Evolutionary conservation across 2,113 vertebrate species (phyloP).

Genomic region (Mesitornis unicolor): DNA sequence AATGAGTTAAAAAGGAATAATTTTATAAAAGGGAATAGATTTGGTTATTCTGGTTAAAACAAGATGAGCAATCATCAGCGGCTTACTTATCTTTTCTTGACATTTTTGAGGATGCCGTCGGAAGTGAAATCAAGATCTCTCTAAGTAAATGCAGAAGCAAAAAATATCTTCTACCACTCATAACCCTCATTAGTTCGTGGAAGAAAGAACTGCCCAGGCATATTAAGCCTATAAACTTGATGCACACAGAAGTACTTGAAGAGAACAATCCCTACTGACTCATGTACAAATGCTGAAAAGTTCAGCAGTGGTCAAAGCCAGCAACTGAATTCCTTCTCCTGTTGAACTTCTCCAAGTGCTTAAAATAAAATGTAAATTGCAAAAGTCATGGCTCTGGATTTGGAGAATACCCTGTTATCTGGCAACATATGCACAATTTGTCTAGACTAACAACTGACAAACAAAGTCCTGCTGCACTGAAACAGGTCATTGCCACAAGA

Average conservation of each 20-base stretch:
- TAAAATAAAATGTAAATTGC: background rate
- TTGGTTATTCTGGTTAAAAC: background rate
- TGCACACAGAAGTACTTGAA: fast-evolving
- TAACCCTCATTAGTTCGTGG: background rate
- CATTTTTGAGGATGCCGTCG: background rate
- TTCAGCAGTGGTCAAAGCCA: background rate
- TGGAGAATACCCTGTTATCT: background rate
- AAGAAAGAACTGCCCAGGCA: background rate
- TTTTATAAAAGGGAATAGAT: background rate
- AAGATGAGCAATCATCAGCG: background rate
- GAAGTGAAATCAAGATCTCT: background rate
- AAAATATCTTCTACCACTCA: background rate
- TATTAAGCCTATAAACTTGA: background rate
- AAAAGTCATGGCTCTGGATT: background rate
- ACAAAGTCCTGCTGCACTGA: background rate
- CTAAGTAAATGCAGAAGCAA: background rate
- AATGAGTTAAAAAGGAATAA: background rate
- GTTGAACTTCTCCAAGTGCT: fast-evolving
- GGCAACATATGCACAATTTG: background rate
- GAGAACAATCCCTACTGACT: background rate
- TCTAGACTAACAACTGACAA: background rate
- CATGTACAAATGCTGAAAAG: background rate
- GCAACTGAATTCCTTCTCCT: background rate
- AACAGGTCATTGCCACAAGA: background rate
- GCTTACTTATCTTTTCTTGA: background rate